Conservation (phyloP, 2,797 vertebrate genomes). For the Coregonus sp. region DNA sequence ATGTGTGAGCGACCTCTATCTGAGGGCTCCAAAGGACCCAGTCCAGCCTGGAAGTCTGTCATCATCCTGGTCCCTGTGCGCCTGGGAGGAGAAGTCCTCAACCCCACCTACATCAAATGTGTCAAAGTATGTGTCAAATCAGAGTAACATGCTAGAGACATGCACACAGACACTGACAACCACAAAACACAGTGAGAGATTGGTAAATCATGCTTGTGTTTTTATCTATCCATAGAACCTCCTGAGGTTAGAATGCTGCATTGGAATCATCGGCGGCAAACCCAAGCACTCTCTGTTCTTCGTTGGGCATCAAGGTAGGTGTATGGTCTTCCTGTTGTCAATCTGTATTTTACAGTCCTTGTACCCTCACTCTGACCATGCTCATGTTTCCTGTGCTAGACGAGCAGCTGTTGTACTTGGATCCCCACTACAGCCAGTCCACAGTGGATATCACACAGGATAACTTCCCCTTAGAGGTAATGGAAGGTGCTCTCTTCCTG, state of each 20-base stretch:
- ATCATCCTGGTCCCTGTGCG: slow-evolving; percentile 88
- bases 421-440: slow-evolving; percentile 90
- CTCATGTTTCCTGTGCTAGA: slow-evolving; percentile 64
- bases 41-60: slow-evolving; percentile 77
- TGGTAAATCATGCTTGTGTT: background rate
- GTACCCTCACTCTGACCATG: background rate
- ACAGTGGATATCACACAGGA: slow-evolving; percentile 78
- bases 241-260: slow-evolving; percentile 78
- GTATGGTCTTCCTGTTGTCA: background rate
- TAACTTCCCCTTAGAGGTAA: slow-evolving; percentile 84
- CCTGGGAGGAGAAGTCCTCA: slow-evolving; percentile 85
- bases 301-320: slow-evolving; percentile 87
- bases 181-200: slow-evolving; percentile 6
- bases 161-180: background rate
- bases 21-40: slow-evolving; percentile 6
- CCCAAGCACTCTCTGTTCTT: slow-evolving; percentile 90
- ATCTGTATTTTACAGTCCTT: background rate
- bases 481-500: slow-evolving; percentile 27
- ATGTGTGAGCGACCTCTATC: slow-evolving; percentile 61
- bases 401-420: slow-evolving; percentile 86
- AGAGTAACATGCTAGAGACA: background rate
- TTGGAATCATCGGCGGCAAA: slow-evolving; percentile 91
- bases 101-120: slow-evolving; percentile 81
- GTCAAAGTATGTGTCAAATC: slow-evolving; percentile 78
- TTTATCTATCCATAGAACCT: slow-evolving; percentile 75